phyloP scores from a whole-genome alignment of 2,888 invertebrate species.

The Volucella inanis region DNA sequence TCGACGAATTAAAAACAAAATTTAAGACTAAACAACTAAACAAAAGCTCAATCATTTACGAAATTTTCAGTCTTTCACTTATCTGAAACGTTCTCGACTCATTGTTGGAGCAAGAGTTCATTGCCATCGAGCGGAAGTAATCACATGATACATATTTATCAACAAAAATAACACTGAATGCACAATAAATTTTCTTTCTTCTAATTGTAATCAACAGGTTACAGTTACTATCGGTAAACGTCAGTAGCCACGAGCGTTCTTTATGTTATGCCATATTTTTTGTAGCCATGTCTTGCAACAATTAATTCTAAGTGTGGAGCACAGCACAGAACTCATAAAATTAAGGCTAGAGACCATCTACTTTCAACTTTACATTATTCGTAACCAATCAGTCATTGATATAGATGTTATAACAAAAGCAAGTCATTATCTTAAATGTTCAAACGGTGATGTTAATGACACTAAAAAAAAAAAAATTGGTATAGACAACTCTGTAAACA shows the following conservation, averaged over 20 bases:
- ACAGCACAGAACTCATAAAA: neutral
- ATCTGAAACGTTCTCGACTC: neutral
- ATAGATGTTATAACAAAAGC: too few species aligned
- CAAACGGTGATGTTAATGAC: too few species aligned
- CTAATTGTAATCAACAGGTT: neutral
- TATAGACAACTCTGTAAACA: too few species aligned
- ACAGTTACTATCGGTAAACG: slow-evolving; percentile 9
- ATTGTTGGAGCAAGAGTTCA: slow-evolving; percentile 22
- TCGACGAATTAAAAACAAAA: neutral
- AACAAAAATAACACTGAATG: neutral
- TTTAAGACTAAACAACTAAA: neutral
- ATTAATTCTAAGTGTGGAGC: neutral
- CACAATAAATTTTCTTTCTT: slow-evolving; percentile 1
- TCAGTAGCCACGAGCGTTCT: neutral
- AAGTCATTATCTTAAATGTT: too few species aligned
- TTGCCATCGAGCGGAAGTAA: slow-evolving; percentile 3
- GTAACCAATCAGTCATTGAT: too few species aligned
- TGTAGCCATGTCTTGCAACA: too few species aligned
- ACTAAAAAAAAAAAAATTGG: too few species aligned
- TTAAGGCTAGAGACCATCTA: too few species aligned
- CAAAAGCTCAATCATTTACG: neutral
- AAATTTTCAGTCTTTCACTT: slow-evolving; percentile 25
- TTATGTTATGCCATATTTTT: too few species aligned
- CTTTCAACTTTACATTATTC: too few species aligned
- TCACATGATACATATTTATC: slow-evolving; percentile 1